A percentile compares a stretch with the other conserved stretches of the same genome.
These are phyloP conservation scores for Percopsis transmontana DNA, from an alignment of 2,113 vertebrate genomes.

Conservation along the genomic window DNA sequence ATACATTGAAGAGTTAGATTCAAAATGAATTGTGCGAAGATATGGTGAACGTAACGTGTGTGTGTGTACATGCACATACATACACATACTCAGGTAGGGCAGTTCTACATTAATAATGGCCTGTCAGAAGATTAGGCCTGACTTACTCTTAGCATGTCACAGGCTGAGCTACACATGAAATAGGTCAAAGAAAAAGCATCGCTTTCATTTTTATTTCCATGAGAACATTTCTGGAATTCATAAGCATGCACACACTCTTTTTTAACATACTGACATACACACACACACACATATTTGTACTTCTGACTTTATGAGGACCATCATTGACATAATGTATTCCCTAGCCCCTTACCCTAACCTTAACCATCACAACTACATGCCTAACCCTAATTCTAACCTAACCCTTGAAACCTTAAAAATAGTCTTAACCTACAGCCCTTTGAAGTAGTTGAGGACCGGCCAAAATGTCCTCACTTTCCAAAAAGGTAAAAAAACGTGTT, in stretches of 20 bases:
- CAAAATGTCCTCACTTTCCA: too few species aligned
- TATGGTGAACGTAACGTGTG: neutral
- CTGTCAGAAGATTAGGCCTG: constrained; percentile 49
- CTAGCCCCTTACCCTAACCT: too few species aligned
- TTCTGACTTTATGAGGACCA: too few species aligned
- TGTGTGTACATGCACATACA: constrained; percentile 7
- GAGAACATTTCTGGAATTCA: constrained; percentile 19
- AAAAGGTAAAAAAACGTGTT: too few species aligned
- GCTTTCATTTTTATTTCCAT: constrained; percentile 34
- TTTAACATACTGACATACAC: neutral
- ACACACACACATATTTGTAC: neutral
- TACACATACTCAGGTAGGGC: constrained; percentile 45
- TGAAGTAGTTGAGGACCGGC: too few species aligned
- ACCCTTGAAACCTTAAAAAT: too few species aligned
- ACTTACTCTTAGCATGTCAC: constrained; percentile 28
- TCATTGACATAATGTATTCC: too few species aligned
- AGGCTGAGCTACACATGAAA: constrained; percentile 6
- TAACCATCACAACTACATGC: too few species aligned
- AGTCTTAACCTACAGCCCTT: too few species aligned
- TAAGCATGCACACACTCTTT: neutral
- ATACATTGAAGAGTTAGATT: too few species aligned
- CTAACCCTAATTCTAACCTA: too few species aligned
- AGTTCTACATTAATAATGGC: constrained; percentile 64
- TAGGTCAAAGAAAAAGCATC: constrained; percentile 5
- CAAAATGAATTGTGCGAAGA: neutral